Conservation (phyloP, 2,797 vertebrate species). For the Phaenicophaeus curvirostris region DNA sequence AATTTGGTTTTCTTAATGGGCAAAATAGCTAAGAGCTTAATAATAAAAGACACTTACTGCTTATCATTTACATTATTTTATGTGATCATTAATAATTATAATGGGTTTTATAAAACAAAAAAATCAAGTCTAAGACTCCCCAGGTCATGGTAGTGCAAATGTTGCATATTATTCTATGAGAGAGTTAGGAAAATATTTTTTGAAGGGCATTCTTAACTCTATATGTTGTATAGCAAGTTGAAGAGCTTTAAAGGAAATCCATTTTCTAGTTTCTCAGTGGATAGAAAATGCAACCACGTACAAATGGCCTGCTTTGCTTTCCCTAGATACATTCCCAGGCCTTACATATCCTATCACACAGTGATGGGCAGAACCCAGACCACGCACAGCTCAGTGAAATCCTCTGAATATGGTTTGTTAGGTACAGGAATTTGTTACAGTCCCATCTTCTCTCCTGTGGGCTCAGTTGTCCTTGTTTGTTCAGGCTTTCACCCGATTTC, state of each 20-base stretch:
- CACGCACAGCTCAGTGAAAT: background rate
- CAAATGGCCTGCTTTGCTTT: background rate
- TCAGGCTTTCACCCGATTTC: background rate
- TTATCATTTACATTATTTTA: constrained; percentile 36
- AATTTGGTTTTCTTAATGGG: constrained; percentile 60
- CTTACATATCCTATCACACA: no score
- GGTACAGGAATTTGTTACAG: background rate
- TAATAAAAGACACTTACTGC: constrained; percentile 41
- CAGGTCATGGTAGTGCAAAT: constrained; percentile 42
- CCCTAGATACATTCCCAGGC: background rate
- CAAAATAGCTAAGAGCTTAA: constrained; percentile 46
- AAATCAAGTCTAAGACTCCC: constrained; percentile 26
- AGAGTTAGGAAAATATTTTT: background rate
- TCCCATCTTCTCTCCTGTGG: background rate
- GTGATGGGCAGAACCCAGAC: background rate
- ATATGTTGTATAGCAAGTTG: background rate
- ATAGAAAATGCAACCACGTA: background rate
- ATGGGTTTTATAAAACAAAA: constrained; percentile 59
- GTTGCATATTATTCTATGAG: background rate
- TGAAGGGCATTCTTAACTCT: background rate
- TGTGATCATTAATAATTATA: constrained; percentile 55
- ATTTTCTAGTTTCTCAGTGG: background rate
- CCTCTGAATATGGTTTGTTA: background rate
- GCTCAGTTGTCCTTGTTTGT: background rate
- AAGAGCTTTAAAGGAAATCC: background rate